Evolutionary conservation across 2,888 invertebrate genomes (phyloP).

Genomic region (Scaptomyza caliginosa): DNA sequence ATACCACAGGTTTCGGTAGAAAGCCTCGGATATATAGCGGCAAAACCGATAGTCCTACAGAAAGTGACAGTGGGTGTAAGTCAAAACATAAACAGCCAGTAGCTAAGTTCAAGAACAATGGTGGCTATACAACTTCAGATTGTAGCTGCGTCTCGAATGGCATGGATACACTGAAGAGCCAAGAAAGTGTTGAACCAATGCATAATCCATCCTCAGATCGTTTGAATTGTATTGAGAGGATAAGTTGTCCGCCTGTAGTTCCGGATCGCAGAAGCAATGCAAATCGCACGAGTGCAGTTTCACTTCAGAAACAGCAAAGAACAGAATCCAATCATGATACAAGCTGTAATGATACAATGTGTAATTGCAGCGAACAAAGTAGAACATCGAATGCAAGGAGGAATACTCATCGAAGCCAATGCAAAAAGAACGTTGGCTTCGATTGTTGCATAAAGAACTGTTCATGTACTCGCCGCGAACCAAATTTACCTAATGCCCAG

Average conservation of each 20-base stretch:
- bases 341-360: neutral
- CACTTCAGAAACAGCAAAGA: neutral
- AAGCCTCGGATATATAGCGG: slow-evolving; percentile 10
- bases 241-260: slow-evolving; percentile 16
- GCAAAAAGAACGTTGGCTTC: neutral
- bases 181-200: neutral
- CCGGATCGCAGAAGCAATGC: no score
- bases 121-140: slow-evolving; percentile 42
- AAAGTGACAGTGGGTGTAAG: neutral
- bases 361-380: neutral
- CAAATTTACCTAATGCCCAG: neutral
- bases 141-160: slow-evolving; percentile 1
- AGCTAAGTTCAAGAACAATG: slow-evolving; percentile 13
- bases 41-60: neutral
- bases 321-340: neutral
- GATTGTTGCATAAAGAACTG: neutral
- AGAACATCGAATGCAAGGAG: neutral
- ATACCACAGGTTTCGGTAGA: neutral
- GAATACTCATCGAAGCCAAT: neutral
- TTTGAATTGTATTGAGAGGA: slow-evolving; percentile 15
- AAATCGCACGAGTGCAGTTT: no score
- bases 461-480: neutral
- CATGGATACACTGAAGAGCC: no score
- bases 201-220: neutral
- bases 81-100: fast-evolving